Evolutionary conservation across 2,113 vertebrate species (phyloP).

Genomic region (Heterotis niloticus): DNA sequence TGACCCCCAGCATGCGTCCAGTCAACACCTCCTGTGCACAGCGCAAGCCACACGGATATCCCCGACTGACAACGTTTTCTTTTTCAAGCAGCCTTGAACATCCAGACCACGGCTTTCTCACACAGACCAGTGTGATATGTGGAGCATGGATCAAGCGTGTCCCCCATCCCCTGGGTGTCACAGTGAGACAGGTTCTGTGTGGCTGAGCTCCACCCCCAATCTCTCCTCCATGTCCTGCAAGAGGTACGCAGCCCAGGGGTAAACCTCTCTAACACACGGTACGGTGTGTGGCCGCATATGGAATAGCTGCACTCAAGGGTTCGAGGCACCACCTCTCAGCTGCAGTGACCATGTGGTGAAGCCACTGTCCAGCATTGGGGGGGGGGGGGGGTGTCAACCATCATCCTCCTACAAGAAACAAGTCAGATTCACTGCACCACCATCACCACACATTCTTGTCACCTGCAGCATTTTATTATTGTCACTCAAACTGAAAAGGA

Average conservation of each 20-base stretch:
- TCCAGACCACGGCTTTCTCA: not conserved
- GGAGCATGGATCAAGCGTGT: not conserved
- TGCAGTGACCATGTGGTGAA: not conserved
- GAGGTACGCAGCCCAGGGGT: too few relatives aligned
- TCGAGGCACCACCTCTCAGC: not conserved
- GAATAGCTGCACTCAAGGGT: not conserved
- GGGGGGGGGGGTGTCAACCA: not conserved
- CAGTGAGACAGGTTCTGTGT: too few relatives aligned
- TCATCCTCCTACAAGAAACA: slow-evolving; percentile 7
- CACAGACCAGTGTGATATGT: not conserved
- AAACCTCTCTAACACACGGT: too few relatives aligned
- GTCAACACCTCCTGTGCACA: not conserved
- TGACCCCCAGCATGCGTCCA: not conserved
- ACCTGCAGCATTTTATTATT: not conserved
- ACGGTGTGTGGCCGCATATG: too few relatives aligned
- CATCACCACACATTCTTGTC: not conserved
- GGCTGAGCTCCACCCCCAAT: too few relatives aligned
- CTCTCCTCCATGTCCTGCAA: too few relatives aligned
- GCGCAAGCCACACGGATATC: not conserved
- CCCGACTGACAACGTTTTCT: not conserved
- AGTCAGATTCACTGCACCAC: not conserved
- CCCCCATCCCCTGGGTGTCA: not conserved
- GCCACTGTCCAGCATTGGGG: not conserved
- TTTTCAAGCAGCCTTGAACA: slow-evolving; percentile 14
- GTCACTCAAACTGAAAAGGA: not conserved